Evolutionary conservation across 2,888 invertebrate genomes (phyloP).

Genomic region (Macrosoma leucophasiata): DNA sequence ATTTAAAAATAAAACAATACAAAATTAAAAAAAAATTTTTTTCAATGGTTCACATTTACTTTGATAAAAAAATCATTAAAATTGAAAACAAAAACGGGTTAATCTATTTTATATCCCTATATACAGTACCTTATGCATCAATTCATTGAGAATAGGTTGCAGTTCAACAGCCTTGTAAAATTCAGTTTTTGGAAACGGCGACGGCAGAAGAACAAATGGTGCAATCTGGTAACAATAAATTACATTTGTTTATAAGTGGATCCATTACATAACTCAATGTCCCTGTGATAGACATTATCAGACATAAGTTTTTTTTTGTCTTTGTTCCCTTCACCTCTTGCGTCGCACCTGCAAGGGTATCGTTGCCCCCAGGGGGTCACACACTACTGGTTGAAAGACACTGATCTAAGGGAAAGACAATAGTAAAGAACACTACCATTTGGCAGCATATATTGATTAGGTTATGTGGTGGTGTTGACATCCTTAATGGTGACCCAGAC

Average conservation of each 20-base stretch:
- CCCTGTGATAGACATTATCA: too few species aligned
- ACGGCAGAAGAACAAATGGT: conserved; percentile 86
- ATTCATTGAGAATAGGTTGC: conserved; percentile 85
- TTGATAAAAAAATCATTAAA: neutral
- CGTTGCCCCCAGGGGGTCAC: too few species aligned
- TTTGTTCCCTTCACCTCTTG: too few species aligned
- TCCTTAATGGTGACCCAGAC: too few species aligned
- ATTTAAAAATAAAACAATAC: neutral
- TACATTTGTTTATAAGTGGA: conserved; percentile 1
- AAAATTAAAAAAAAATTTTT: neutral
- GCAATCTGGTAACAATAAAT: conserved; percentile 74
- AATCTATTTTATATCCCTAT: neutral
- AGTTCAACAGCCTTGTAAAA: conserved; percentile 84
- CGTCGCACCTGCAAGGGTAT: too few species aligned
- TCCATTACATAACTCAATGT: neutral
- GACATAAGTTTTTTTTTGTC: too few species aligned
- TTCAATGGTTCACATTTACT: neutral
- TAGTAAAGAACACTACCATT: too few species aligned
- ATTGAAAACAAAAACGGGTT: neutral
- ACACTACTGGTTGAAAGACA: too few species aligned
- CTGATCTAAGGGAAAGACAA: too few species aligned
- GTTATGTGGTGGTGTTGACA: too few species aligned
- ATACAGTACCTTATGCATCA: conserved; percentile 80
- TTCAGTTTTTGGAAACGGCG: conserved; percentile 84
- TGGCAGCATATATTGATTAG: too few species aligned